Evolutionary conservation across 2,797 vertebrate genomes (phyloP), one percentile per base, ranked within the genome.

Genomic region (Schizopygopsis malacanthus): DNA sequence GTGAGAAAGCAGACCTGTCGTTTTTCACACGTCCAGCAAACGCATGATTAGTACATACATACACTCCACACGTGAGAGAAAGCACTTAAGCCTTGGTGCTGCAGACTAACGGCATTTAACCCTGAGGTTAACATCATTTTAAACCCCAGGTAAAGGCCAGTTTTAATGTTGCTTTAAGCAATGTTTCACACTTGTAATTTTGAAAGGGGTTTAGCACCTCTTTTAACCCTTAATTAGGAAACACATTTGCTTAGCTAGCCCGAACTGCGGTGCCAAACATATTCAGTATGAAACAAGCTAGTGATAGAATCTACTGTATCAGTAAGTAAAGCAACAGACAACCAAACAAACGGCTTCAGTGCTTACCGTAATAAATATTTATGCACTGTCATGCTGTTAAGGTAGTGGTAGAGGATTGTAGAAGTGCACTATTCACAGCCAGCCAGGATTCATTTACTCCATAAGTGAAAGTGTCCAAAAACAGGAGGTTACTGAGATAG

Each of bases 21-120:
- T 75, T 81, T 72, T 67, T 85, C 73, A 63, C 54, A 73, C 54
- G 28, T 25, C 61, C 73, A 25, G 43, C 73, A 65, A 47, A 67
- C 80, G 39, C 43, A 67, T 52, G 71, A 56, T 28, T 76, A 86
- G 45, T 28, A 79, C 78, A 59, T 63, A 33, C 33, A 78, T 73
- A 47, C 71, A 76, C 37, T 20, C 67, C 84, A 83, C 73, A 72
- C 75, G 77, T 2, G 1, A 75, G 39, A 69, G 77, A 13, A 63
- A 67, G 43, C 61, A 83, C 45, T 61, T 79, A 25, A 63, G 16
- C 56, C 47, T 25, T 41, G 79, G 33, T 52, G 65, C 20, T 1
- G 41, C 37, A 28, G 39, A 54, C 37, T 81, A 50, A 50, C 10
- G 0, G 37, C 6, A 1, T 18, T 69, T 77, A 77, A 77, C 54